Conservation (phyloP, 2,888 invertebrate species). For the Graphium colonna region DNA sequence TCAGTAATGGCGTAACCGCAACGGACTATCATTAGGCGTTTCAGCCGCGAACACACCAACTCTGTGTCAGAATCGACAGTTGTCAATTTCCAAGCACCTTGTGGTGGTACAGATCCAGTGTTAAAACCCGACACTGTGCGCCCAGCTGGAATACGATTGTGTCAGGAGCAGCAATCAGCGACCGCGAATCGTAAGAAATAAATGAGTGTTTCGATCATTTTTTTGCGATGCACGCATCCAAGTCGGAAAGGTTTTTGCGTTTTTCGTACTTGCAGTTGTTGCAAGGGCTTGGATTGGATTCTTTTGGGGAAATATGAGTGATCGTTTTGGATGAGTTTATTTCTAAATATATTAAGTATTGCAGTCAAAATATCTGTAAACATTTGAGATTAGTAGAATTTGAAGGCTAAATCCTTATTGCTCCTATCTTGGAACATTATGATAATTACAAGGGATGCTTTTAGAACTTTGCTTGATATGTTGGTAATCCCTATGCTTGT, state of each 20-base stretch:
- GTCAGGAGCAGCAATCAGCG: conserved; percentile 52
- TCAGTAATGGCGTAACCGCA: conserved; percentile 74
- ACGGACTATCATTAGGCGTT: conserved; percentile 68
- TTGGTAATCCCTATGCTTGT: too few species aligned
- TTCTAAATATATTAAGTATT: too few species aligned
- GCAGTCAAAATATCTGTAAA: too few species aligned
- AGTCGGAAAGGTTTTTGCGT: conserved; percentile 60
- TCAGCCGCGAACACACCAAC: conserved; percentile 47
- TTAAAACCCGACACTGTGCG: conserved; percentile 24
- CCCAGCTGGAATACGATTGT: conserved; percentile 26
- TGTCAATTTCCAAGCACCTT: conserved; percentile 27
- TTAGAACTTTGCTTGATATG: too few species aligned
- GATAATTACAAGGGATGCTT: too few species aligned
- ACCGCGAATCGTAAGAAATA: conserved; percentile 68
- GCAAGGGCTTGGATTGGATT: too few species aligned
- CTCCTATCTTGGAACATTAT: too few species aligned
- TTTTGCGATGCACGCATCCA: conserved; percentile 41
- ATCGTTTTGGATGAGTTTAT: too few species aligned
- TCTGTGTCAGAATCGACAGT: conserved; percentile 31
- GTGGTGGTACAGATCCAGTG: not conserved
- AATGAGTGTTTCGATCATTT: conserved; percentile 54
- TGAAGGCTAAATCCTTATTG: too few species aligned
- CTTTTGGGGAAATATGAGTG: too few species aligned
- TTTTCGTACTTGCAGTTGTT: too few species aligned
- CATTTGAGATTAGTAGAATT: too few species aligned